Evolutionary conservation across 2,797 vertebrate genomes (phyloP), one percentile per base, ranked within the genome.

Genomic region (Pelodytes ibericus): DNA sequence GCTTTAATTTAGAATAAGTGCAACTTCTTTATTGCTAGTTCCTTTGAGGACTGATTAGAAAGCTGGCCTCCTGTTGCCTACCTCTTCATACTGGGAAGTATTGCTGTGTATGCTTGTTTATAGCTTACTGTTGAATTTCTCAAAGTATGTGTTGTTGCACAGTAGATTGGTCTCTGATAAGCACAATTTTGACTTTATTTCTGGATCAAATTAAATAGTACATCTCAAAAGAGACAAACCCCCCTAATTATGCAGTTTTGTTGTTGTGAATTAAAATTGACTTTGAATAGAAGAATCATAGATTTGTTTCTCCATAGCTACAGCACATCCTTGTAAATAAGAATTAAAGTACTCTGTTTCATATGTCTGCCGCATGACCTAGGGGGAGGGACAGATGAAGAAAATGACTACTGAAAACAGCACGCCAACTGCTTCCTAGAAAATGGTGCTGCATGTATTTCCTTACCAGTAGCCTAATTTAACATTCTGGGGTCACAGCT

Each of bases 1-100:
- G 89, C 87, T 90, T 90, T 92, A 91, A 90, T 91, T 90, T 92
- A 90, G 87, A 87, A 13, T 89, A 92, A 93, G 90, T 92, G 88
- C 87, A 89, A 90, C 88, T 92, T 91, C 82, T 87, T 81, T 89
- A 84, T 89, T 88, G 81, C 87, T 87, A 80, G 83, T 86, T 90
- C 89, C 88, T 91, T 88, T 85, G 90, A 91, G 90, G 87, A 87
- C 86, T 88, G 89, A 91, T 91, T 89, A 89, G 88, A 90, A 88
- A 81, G 78, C 80, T 85, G 82, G 81, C 87, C 87, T 87, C 90
- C 89, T 72, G 84, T 87, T 75, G 88, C 82, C 86, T 82, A 82
- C 83, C 83, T 83, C 86, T 88, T 88, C 89, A 81, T 82, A 80
- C 81, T 1, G 74, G 75, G 71, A 81, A 41, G 77, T 74, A 1